phyloP scores from a whole-genome alignment of 2,797 vertebrate genomes.

The Rhincodon typus region DNA sequence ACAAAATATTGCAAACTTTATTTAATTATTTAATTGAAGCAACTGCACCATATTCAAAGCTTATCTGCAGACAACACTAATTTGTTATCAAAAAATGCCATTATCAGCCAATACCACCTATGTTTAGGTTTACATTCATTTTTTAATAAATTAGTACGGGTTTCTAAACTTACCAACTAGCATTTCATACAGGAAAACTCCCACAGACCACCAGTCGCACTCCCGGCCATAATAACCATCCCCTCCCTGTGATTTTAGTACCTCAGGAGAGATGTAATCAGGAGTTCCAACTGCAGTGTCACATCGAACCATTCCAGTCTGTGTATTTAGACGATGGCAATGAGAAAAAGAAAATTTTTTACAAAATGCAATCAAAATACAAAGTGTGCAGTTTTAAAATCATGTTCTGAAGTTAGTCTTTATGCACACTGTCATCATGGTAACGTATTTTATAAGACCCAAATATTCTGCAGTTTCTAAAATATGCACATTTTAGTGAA shows the following conservation, averaged over 20 bases:
- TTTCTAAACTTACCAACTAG: conserved; percentile 79
- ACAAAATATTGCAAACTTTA: not conserved
- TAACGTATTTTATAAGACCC: not conserved
- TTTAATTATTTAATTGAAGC: not conserved
- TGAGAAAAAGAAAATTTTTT: not conserved
- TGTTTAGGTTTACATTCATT: not conserved
- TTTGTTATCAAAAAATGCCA: not conserved
- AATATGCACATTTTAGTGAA: not conserved
- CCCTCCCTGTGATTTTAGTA: conserved; percentile 91
- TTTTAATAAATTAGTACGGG: not conserved
- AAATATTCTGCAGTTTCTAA: not conserved
- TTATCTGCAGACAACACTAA: not conserved
- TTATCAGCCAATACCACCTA: not conserved
- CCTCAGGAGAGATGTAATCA: conserved; percentile 96
- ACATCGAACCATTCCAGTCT: conserved; percentile 97
- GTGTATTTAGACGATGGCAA: conserved; percentile 42
- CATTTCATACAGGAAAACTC: conserved; percentile 98
- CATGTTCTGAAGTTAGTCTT: not conserved
- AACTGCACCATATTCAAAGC: not conserved
- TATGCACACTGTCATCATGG: not conserved
- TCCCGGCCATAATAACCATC: conserved; percentile 93
- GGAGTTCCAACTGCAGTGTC: conserved; percentile 96
- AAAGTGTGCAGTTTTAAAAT: not conserved
- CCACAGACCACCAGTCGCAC: conserved; percentile 99
- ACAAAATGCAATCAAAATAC: not conserved